A percentile compares a stretch with the other conserved stretches of the same genome.
phyloP scores from a whole-genome alignment of 2,797 vertebrate species.

The Xerus rutilus region DNA sequence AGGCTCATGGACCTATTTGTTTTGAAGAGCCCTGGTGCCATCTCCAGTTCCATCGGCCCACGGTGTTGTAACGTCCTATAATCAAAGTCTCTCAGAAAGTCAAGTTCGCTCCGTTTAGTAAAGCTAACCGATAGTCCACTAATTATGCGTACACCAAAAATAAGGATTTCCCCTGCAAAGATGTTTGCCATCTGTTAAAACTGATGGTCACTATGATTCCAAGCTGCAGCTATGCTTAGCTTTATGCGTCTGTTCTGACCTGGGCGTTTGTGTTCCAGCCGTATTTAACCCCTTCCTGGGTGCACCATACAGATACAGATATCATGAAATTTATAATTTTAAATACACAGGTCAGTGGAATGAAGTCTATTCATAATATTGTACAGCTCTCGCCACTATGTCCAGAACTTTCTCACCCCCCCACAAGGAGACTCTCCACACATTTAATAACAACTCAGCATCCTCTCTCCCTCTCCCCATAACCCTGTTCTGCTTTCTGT shows the following conservation, averaged over 20 bases:
- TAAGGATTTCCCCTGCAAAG: slow-evolving; percentile 14
- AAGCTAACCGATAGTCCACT: slow-evolving; percentile 22
- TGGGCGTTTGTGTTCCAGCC: slow-evolving; percentile 3
- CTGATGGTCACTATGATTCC: slow-evolving; percentile 36
- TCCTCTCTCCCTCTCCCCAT: fast-evolving
- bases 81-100: slow-evolving; percentile 4
- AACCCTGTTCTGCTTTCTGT: background rate
- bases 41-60: background rate
- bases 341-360: background rate
- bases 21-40: background rate
- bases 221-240: slow-evolving; percentile 39
- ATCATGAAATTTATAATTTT: background rate
- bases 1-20: background rate
- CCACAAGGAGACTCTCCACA: background rate
- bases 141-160: slow-evolving; percentile 51
- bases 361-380: background rate
- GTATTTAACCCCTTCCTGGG: background rate
- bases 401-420: background rate
- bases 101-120: slow-evolving; percentile 23
- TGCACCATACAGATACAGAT: background rate
- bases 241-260: slow-evolving; percentile 48
- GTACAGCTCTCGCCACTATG: background rate
- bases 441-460: background rate
- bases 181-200: slow-evolving; percentile 62
- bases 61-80: background rate